A percentile compares a stretch with the other conserved stretches of the same genome.
Conservation (phyloP, 2,888 invertebrate genomes). For the Steromphala cineraria region DNA sequence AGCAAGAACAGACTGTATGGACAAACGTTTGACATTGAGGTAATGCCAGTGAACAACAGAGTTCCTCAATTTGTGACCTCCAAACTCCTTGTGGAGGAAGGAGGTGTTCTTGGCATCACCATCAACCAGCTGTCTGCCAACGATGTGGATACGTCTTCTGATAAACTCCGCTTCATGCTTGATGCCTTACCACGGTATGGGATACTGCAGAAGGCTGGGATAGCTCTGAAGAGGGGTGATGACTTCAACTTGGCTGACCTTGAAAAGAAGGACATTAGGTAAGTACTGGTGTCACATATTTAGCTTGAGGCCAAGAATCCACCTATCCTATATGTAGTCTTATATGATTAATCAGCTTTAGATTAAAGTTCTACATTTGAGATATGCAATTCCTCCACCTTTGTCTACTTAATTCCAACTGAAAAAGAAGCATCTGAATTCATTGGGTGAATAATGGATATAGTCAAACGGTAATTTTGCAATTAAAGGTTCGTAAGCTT, state of each 20-base stretch:
- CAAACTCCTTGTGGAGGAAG: constrained; percentile 70
- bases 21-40: constrained; percentile 71
- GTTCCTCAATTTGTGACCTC: constrained; percentile 64
- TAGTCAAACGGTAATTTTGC: too few species aligned
- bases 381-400: too few species aligned
- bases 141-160: constrained; percentile 70
- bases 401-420: too few species aligned
- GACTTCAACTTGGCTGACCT: constrained; percentile 67
- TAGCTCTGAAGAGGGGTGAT: constrained; percentile 63
- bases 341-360: too few species aligned
- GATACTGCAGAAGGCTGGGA: constrained; percentile 68
- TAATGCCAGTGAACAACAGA: constrained; percentile 73
- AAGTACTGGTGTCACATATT: neutral
- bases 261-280: constrained; percentile 66
- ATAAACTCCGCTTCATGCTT: constrained; percentile 66
- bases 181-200: constrained; percentile 70
- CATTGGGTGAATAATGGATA: too few species aligned
- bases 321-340: too few species aligned
- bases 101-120: constrained; percentile 70
- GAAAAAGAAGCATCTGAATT: too few species aligned
- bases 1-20: constrained; percentile 66
- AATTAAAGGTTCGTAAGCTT: too few species aligned
- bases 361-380: too few species aligned
- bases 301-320: too few species aligned
- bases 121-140: constrained; percentile 70